Evolutionary conservation across 2,888 invertebrate genomes (phyloP).

Genomic region (Boloria selene): DNA sequence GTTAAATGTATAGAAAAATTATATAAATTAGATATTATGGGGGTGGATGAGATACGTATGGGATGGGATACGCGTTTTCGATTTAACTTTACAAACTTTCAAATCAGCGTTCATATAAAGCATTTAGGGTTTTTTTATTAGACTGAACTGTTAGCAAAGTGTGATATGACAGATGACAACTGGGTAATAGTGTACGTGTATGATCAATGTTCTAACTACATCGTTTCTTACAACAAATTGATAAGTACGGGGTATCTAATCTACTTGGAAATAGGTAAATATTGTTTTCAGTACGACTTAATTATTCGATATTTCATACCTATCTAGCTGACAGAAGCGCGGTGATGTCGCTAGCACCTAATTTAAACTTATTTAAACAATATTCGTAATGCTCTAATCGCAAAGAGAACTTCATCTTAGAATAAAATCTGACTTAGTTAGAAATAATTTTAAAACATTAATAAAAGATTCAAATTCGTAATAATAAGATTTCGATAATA

Average conservation of each 20-base stretch:
- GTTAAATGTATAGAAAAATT: conserved; percentile 4
- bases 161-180: conserved; percentile 6
- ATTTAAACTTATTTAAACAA: conserved; percentile 7
- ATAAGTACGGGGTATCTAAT: conserved; percentile 23
- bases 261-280: conserved; percentile 20
- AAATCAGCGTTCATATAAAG: conserved; percentile 14
- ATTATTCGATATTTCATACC: conserved; percentile 31
- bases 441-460: not conserved
- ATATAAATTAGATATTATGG: not conserved
- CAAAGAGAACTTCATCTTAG: not conserved
- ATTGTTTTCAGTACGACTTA: conserved; percentile 25
- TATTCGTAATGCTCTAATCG: not conserved
- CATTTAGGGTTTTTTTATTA: not conserved
- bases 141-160: conserved; percentile 8
- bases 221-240: conserved; percentile 18
- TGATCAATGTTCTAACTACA: conserved; percentile 19
- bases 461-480: conserved; percentile 3
- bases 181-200: not conserved
- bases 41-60: not conserved
- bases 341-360: conserved; percentile 18
- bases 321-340: conserved; percentile 27
- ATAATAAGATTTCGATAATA: not conserved
- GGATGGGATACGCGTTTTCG: not conserved
- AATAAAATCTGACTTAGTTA: conserved; percentile 1
- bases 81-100: not conserved